A percentile compares a stretch with the other conserved stretches of the same genome.
phyloP scores from a whole-genome alignment of 35 echinoderm and acorn worm species.

The Lytechinus variegatus region DNA sequence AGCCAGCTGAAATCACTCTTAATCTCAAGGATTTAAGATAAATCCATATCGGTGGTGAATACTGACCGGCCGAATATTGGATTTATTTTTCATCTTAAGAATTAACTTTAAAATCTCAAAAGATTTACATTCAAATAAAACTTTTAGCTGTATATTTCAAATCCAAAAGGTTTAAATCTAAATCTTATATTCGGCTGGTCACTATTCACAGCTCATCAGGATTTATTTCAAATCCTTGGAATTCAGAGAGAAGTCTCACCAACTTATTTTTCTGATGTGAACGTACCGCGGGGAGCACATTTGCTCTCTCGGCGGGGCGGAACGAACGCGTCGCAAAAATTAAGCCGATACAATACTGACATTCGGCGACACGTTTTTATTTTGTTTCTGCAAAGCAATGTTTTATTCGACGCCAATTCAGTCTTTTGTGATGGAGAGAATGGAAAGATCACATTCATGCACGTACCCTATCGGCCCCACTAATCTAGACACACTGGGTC shows the following conservation, averaged over 20 bases:
- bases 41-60: no score
- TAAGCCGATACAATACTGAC: conserved; percentile 32
- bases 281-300: not conserved
- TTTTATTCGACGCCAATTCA: not conserved
- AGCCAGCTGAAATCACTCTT: no score
- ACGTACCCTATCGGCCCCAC: conserved; percentile 39
- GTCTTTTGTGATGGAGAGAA: not conserved
- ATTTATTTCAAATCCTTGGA: no score
- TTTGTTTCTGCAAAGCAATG: not conserved
- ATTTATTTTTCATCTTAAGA: no score
- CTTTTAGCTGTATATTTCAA: no score
- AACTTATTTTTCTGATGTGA: conserved; percentile 21
- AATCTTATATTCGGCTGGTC: no score
- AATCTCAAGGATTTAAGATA: no score
- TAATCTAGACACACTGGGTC: conserved; percentile 4
- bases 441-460: conserved; percentile 22
- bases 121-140: no score
- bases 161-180: no score
- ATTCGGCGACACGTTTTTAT: conserved; percentile 24
- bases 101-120: no score
- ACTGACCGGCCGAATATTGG: no score
- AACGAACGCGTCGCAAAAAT: conserved; percentile 37
- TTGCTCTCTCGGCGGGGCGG: conserved; percentile 27
- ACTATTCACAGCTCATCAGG: no score
- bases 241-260: not conserved